Percentiles rank a stretch among this genome's conserved stretches.
phyloP scores from a whole-genome alignment of 2,113 vertebrate genomes.

The Stegastes partitus region DNA sequence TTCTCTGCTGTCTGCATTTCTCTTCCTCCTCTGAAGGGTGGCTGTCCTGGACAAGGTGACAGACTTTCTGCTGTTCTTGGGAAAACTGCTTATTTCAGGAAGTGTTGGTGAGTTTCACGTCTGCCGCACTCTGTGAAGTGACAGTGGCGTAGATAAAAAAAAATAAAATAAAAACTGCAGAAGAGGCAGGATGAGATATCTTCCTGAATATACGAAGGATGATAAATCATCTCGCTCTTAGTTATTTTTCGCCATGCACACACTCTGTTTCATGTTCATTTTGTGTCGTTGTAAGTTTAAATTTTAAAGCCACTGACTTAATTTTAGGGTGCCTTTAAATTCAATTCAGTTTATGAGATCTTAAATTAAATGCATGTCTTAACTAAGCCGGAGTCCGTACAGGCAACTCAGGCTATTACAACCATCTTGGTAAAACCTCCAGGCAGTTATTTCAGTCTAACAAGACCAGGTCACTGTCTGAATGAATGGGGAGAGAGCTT shows the following conservation, averaged over 20 bases:
- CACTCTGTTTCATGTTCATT: neutral
- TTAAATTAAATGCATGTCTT: neutral
- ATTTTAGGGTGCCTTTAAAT: neutral
- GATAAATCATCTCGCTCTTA: neutral
- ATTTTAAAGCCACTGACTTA: neutral
- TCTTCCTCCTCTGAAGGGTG: conserved; percentile 85
- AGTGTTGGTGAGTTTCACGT: conserved; percentile 90
- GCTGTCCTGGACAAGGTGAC: conserved; percentile 96
- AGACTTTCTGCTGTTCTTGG: conserved; percentile 93
- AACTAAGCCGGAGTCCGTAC: neutral
- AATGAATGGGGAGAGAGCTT: no score
- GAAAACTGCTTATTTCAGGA: conserved; percentile 93
- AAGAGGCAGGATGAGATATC: neutral
- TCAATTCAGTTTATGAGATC: neutral
- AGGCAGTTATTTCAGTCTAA: no score
- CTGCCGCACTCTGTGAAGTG: conserved; percentile 8
- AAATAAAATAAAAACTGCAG: neutral
- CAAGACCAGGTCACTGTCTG: no score
- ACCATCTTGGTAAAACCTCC: no score
- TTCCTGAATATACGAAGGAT: conserved; percentile 1
- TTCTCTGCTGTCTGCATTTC: conserved; percentile 29
- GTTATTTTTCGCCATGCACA: neutral
- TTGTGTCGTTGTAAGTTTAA: neutral
- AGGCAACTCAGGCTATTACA: no score
- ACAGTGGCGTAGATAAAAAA: neutral